These are phyloP conservation scores for Poeciliopsis infans DNA, from an alignment of 2,797 vertebrate genomes.

Conservation along the genomic window DNA sequence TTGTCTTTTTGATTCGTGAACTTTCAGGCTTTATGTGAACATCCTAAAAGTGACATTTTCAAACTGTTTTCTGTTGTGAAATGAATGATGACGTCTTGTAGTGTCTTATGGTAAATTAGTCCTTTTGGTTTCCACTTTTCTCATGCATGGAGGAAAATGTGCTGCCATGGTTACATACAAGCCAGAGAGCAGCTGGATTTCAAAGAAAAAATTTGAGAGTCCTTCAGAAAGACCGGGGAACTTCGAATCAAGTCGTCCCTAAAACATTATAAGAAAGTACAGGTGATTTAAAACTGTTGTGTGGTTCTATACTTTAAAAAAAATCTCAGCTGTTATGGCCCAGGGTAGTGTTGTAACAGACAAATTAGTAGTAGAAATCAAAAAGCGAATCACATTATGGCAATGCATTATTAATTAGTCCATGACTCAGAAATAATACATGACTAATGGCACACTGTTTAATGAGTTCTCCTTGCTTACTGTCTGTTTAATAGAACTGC, in stretches of 20 bases:
- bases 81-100: not conserved
- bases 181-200: not conserved
- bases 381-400: not conserved
- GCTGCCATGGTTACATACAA: not conserved
- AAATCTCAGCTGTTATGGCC: not conserved
- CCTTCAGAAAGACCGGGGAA: not conserved
- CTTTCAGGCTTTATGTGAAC: not conserved
- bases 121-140: not conserved
- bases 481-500: not conserved
- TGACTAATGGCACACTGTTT: not conserved
- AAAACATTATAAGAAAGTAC: not conserved
- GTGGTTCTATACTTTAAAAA: too few species aligned
- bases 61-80: not conserved
- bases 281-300: not conserved
- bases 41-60: not conserved
- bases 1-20: not conserved
- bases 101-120: not conserved
- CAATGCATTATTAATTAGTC: conserved; percentile 4
- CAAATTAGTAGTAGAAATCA: not conserved
- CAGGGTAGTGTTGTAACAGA: not conserved
- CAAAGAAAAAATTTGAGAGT: not conserved
- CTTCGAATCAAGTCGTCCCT: not conserved
- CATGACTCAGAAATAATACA: conserved; percentile 1
- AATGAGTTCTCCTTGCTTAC: not conserved
- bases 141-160: not conserved